These are phyloP conservation scores for Pipra filicauda DNA, from an alignment of 2,113 vertebrate genomes.

Conservation along the genomic window DNA sequence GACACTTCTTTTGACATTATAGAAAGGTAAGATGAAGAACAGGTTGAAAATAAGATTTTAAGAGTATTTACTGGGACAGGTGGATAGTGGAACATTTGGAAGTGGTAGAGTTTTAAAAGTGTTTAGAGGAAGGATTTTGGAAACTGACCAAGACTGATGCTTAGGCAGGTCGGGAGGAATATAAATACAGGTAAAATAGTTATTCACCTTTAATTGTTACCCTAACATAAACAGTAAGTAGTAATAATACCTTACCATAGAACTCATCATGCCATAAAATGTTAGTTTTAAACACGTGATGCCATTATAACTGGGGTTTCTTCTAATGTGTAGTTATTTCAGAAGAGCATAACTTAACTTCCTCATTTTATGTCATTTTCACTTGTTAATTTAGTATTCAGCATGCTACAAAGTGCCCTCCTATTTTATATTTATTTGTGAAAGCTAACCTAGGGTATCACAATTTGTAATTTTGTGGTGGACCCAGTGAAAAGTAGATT, in stretches of 20 bases:
- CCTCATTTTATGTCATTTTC: neutral
- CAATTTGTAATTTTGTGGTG: neutral
- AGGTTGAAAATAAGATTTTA: neutral
- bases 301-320: neutral
- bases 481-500: neutral
- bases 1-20: neutral
- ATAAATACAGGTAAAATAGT: neutral
- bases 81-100: neutral
- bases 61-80: neutral
- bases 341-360: neutral
- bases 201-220: neutral
- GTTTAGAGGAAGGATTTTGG: neutral
- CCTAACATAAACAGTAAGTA: neutral
- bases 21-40: neutral
- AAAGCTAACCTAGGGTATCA: neutral
- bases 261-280: neutral
- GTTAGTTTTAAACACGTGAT: neutral
- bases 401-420: neutral
- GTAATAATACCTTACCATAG: neutral
- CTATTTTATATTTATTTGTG: conserved; percentile 5
- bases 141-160: neutral
- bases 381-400: neutral
- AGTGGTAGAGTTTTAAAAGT: neutral
- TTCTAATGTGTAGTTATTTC: neutral
- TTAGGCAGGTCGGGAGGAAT: neutral